Percentiles rank a stretch among this genome's conserved stretches.
Evolutionary conservation across 2,113 vertebrate species (phyloP).

Genomic region (Apteryx owenii): DNA sequence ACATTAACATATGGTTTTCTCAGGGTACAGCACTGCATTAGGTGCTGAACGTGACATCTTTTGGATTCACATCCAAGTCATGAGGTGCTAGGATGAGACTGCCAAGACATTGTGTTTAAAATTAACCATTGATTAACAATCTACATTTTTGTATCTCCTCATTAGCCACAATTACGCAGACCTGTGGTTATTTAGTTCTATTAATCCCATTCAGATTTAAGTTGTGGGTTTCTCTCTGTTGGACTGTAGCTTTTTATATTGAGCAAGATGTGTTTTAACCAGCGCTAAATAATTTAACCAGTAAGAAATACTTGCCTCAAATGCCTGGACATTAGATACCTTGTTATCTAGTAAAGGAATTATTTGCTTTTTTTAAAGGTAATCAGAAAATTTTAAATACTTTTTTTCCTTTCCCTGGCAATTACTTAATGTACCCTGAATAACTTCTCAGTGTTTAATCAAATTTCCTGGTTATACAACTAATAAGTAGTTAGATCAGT

Average conservation of each 20-base stretch:
- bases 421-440: constrained; percentile 8
- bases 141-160: constrained; percentile 36
- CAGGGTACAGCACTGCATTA: constrained; percentile 61
- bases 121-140: constrained; percentile 24
- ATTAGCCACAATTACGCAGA: constrained; percentile 8
- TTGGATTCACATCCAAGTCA: constrained; percentile 58
- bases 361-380: constrained; percentile 53
- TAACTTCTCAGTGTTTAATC: not conserved
- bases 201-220: constrained; percentile 13
- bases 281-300: constrained; percentile 23
- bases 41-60: constrained; percentile 57
- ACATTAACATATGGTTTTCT: constrained; percentile 64
- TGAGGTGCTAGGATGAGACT: constrained; percentile 72
- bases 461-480: not conserved
- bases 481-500: not conserved
- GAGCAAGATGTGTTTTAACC: constrained; percentile 26
- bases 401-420: not conserved
- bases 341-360: constrained; percentile 28
- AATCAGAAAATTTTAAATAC: not conserved
- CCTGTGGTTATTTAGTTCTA: not conserved
- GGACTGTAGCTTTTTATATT: constrained; percentile 13
- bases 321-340: constrained; percentile 60
- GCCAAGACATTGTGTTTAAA: constrained; percentile 61
- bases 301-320: constrained; percentile 40
- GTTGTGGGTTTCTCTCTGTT: not conserved